Percentiles rank a stretch among this genome's conserved stretches.
Evolutionary conservation across 35 echinoderm and acorn worm genomes (phyloP).

Genomic region (Lytechinus variegatus): DNA sequence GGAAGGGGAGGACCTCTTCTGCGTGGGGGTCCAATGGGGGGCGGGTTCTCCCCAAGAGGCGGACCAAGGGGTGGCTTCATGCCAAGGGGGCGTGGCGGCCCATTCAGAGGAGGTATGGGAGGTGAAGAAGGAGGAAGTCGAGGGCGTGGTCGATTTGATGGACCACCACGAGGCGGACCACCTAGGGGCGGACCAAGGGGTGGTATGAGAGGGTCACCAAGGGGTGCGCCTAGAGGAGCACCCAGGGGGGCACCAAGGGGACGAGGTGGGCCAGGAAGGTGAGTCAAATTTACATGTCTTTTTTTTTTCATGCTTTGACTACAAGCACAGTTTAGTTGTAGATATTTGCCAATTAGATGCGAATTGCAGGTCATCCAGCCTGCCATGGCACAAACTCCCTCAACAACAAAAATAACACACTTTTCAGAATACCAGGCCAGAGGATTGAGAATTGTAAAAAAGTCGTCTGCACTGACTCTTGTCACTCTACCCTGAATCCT

Average conservation of each 20-base stretch:
- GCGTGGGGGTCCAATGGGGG: constrained; percentile 20
- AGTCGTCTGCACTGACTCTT: no score
- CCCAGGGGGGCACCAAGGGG: constrained; percentile 28
- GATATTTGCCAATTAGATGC: no score
- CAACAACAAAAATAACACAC: no score
- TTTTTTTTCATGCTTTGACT: no score
- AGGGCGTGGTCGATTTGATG: constrained; percentile 19
- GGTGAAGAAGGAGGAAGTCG: constrained; percentile 5
- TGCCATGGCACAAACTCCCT: no score
- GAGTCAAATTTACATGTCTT: neutral
- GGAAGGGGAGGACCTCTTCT: constrained; percentile 8
- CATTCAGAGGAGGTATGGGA: neutral
- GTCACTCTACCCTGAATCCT: no score
- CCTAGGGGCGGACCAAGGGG: constrained; percentile 9
- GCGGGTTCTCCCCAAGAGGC: neutral
- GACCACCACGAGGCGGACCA: neutral
- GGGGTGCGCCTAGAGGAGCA: neutral
- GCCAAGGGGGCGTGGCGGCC: constrained; percentile 21
- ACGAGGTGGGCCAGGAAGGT: constrained; percentile 22
- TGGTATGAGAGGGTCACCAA: neutral
- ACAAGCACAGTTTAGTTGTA: no score
- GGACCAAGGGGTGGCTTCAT: constrained; percentile 22
- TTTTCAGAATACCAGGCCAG: no score
- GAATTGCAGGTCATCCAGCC: no score
- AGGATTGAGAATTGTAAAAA: no score